Conservation (phyloP, 2,797 vertebrate genomes). For the Parambassis ranga region DNA sequence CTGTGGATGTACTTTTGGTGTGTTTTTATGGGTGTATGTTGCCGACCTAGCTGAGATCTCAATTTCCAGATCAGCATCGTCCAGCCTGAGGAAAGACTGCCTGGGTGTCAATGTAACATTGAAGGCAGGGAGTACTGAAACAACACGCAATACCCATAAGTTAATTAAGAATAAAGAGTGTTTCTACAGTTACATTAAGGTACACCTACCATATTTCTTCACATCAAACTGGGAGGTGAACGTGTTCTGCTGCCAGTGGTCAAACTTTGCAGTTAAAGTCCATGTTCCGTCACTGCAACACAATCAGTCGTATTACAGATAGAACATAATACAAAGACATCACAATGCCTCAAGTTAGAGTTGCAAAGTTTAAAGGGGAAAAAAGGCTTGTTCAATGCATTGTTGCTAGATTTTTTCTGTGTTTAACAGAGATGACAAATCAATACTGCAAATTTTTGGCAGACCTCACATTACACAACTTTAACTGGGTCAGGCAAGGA, state of each 20-base stretch:
- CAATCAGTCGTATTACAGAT: not conserved
- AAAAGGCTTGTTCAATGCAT: too few relatives aligned
- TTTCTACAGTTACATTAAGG: too few relatives aligned
- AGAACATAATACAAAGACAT: too few relatives aligned
- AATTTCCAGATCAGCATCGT: conserved; percentile 66
- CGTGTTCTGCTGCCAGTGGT: conserved; percentile 70
- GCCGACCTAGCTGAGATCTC: conserved; percentile 73
- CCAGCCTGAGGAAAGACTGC: conserved; percentile 65
- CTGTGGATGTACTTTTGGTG: too few relatives aligned
- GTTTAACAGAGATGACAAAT: too few relatives aligned
- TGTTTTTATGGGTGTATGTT: not conserved
- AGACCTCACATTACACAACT: not conserved
- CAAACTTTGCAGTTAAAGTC: conserved; percentile 73
- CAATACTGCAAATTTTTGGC: too few relatives aligned
- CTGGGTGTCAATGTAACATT: conserved; percentile 75
- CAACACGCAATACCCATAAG: too few relatives aligned
- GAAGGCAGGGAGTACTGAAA: conserved; percentile 81
- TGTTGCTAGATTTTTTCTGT: too few relatives aligned
- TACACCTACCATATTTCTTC: conserved; percentile 78
- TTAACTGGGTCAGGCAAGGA: not conserved
- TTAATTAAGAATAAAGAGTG: too few relatives aligned
- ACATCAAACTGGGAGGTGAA: conserved; percentile 76
- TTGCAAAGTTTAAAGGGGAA: too few relatives aligned
- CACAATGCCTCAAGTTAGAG: too few relatives aligned
- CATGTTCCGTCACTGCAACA: conserved; percentile 75